Evolutionary conservation across 2,113 vertebrate species (phyloP), one percentile per base, ranked within the genome.

Genomic region (Xerus inauris): DNA sequence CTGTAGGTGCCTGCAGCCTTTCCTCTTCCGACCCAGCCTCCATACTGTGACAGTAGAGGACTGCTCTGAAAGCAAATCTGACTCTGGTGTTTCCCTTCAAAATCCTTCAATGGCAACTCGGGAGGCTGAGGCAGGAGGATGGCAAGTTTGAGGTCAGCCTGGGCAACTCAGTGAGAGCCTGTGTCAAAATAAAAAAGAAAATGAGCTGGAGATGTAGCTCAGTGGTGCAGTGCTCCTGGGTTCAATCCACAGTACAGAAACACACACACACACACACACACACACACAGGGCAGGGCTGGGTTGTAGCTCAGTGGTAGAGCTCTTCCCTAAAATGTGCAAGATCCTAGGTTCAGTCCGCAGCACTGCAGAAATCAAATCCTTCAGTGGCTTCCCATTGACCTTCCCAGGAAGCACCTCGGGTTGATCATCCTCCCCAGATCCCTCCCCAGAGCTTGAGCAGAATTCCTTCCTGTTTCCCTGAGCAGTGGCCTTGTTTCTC

Each of bases 401-500:
- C 24, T 45, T 47, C n/a, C n/a, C n/a, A n/a, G n/a, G n/a, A n/a
- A n/a, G n/a, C n/a, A n/a, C n/a, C n/a, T n/a, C n/a, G n/a, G n/a
- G n/a, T n/a, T n/a, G n/a, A n/a, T n/a, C n/a, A n/a, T n/a, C n/a
- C n/a, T n/a, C n/a, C n/a, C n/a, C n/a, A n/a, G n/a, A n/a, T 13
- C 64, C 19, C 24, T 3, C 0, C 2, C 8, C 4, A 35, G 10
- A 81, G 32, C 24, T 7, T 3, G 49, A 32, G 30, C 4, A 22
- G 40, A 28, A 11, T 0, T 7, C 16, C 77, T n/a, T 12, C 8
- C 42, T 16, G 11, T 35, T n/a, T 26, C 22, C 45, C 71, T 8
- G 1, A 0, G 20, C 38, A 42, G 10, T 6, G 1, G 0, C 22
- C 45, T 35, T 28, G 28, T 16, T 59, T 91, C 62, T 14, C 1